Percentiles rank a stretch among this genome's conserved stretches.
Conservation (phyloP, 1,140 invertebrate species). For the Drosophila varians region DNA sequence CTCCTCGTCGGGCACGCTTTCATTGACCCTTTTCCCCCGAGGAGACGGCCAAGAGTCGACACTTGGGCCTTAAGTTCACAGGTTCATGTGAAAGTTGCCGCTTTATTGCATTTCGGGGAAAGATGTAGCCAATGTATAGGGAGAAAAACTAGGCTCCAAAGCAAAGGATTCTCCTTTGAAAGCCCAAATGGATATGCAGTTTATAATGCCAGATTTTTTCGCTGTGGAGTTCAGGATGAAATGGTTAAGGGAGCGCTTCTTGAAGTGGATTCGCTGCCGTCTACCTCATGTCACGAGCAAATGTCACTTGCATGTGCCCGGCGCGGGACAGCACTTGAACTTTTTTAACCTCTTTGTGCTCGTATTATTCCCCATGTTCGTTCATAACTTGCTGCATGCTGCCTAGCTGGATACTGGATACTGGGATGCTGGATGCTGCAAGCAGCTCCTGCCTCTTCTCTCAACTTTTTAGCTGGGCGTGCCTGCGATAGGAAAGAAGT, state of each 20-base stretch:
- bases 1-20: constrained; percentile 47
- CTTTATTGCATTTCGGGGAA: constrained; percentile 57
- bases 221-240: neutral
- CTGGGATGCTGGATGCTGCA: neutral
- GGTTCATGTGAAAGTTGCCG: constrained; percentile 78
- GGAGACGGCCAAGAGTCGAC: constrained; percentile 22
- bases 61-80: constrained; percentile 56
- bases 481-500: constrained; percentile 26
- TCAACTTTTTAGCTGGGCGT: constrained; percentile 61
- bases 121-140: neutral
- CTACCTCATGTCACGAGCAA: constrained; percentile 79
- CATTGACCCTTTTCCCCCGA: constrained; percentile 64
- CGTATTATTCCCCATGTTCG: constrained; percentile 58
- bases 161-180: neutral
- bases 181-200: too few relatives aligned
- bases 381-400: constrained; percentile 67
- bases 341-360: constrained; percentile 75
- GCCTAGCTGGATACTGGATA: too few relatives aligned
- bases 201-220: neutral
- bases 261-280: constrained; percentile 64
- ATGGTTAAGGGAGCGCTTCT: constrained; percentile 40
- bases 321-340: constrained; percentile 72
- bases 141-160: neutral
- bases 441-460: neutral
- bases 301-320: constrained; percentile 75